Evolutionary conservation across 2,797 vertebrate genomes (phyloP).

Genomic region (Rachycentron canadum): DNA sequence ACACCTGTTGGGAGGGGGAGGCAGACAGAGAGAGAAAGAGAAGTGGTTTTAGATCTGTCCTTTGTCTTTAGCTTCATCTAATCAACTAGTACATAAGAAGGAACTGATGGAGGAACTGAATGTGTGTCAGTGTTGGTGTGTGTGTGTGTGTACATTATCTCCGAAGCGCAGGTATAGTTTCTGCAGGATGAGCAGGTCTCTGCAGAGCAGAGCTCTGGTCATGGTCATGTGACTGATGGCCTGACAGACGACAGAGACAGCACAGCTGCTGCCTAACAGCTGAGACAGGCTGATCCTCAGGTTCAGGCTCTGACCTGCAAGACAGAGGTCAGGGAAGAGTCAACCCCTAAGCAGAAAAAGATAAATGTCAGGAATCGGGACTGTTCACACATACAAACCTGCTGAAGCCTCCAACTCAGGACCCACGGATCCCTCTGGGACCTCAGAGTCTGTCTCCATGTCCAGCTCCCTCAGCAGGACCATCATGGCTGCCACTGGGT

Average conservation of each 20-base stretch:
- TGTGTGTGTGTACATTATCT: conserved; percentile 85
- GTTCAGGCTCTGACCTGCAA: conserved; percentile 86
- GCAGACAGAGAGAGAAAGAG: conserved; percentile 1
- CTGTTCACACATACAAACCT: too few relatives aligned
- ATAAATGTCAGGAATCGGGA: too few relatives aligned
- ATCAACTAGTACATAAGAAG: too few relatives aligned
- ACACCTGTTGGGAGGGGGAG: conserved; percentile 80
- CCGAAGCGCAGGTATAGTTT: conserved; percentile 90
- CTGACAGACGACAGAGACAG: conserved; percentile 86
- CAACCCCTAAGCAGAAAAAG: too few relatives aligned
- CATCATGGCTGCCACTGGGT: conserved; percentile 88
- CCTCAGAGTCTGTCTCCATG: conserved; percentile 90
- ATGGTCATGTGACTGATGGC: conserved; percentile 87
- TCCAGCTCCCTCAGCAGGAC: conserved; percentile 93
- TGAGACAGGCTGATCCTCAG: conserved; percentile 89
- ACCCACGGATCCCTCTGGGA: conserved; percentile 64
- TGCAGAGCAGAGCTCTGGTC: conserved; percentile 90
- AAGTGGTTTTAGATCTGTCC: not conserved
- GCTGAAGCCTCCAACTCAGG: too few relatives aligned
- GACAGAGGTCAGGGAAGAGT: not conserved
- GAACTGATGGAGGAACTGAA: too few relatives aligned
- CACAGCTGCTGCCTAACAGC: conserved; percentile 88
- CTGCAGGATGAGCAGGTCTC: conserved; percentile 94
- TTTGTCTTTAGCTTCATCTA: too few relatives aligned
- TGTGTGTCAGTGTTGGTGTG: not conserved